A percentile compares a stretch with the other conserved stretches of the same genome.
phyloP scores from a whole-genome alignment of 2,888 invertebrate species.

The Xestia rhomboidea region DNA sequence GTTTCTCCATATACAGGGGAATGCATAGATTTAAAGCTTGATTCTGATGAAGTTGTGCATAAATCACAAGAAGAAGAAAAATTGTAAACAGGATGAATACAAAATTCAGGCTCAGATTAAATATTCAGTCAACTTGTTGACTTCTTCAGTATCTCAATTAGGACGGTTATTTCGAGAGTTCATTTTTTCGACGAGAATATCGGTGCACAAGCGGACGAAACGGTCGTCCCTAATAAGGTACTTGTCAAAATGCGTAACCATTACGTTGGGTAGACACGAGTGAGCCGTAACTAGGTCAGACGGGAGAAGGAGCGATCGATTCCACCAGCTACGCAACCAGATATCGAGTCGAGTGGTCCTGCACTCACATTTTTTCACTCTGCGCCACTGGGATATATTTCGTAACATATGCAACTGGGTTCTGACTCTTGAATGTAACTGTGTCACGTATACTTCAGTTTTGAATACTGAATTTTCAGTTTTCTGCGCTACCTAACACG shows the following conservation, averaged over 20 bases:
- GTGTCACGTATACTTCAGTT: constrained; percentile 38
- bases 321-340: constrained; percentile 75
- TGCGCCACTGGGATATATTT: constrained; percentile 42
- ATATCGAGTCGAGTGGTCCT: constrained; percentile 72
- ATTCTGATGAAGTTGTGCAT: constrained; percentile 7
- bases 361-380: constrained; percentile 65
- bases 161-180: constrained; percentile 32
- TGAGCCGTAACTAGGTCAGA: constrained; percentile 79
- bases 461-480: constrained; percentile 31
- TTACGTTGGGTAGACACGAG: constrained; percentile 67
- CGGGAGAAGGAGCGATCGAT: constrained; percentile 81
- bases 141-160: constrained; percentile 30
- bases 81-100: background rate
- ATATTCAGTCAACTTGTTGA: constrained; percentile 44
- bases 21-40: constrained; percentile 6
- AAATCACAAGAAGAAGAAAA: background rate
- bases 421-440: constrained; percentile 32
- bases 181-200: constrained; percentile 37
- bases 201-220: constrained; percentile 38
- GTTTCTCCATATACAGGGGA: constrained; percentile 6
- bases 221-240: constrained; percentile 61
- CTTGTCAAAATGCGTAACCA: constrained; percentile 73
- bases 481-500: constrained; percentile 14
- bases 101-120: constrained; percentile 10
- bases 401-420: constrained; percentile 27